Conservation (phyloP, 2,888 invertebrate genomes). For the Crioceris asparagi region DNA sequence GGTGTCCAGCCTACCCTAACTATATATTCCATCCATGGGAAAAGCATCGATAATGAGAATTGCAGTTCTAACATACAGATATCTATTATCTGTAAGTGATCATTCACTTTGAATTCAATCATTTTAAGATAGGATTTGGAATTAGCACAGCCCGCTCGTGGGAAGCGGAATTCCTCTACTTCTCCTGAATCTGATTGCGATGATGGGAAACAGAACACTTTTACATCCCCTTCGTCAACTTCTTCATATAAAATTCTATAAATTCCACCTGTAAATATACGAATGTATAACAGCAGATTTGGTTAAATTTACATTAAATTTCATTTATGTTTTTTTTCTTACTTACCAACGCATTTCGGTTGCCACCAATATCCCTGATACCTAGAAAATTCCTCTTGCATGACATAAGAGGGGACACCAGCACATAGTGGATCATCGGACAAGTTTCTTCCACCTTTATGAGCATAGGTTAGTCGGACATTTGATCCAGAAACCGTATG, state of each 20-base stretch:
- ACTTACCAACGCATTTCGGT: slow-evolving; percentile 57
- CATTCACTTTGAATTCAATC: slow-evolving; percentile 62
- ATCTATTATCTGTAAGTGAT: slow-evolving; percentile 58
- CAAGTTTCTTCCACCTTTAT: slow-evolving; percentile 53
- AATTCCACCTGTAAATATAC: slow-evolving; percentile 48
- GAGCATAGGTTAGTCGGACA: slow-evolving; percentile 59
- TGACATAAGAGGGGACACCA: slow-evolving; percentile 95
- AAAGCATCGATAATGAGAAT: slow-evolving; percentile 66
- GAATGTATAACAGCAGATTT: not conserved
- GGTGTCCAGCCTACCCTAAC: slow-evolving; percentile 94
- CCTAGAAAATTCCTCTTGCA: slow-evolving; percentile 95
- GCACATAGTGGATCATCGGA: slow-evolving; percentile 80
- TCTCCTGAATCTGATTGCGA: slow-evolving; percentile 70
- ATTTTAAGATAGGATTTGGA: slow-evolving; percentile 82
- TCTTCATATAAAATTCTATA: slow-evolving; percentile 80
- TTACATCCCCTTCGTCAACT: slow-evolving; percentile 83
- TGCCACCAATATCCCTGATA: slow-evolving; percentile 99
- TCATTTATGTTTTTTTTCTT: too few relatives aligned
- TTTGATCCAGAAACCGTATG: slow-evolving; percentile 56
- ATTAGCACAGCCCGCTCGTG: slow-evolving; percentile 80
- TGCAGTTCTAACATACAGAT: slow-evolving; percentile 65
- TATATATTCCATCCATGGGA: slow-evolving; percentile 92
- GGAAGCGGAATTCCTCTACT: slow-evolving; percentile 79
- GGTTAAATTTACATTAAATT: too few relatives aligned
- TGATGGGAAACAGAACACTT: slow-evolving; percentile 80